These are phyloP conservation scores for Steatocranus sp. DNA, from an alignment of 2,797 vertebrate species.

Conservation along the genomic window DNA sequence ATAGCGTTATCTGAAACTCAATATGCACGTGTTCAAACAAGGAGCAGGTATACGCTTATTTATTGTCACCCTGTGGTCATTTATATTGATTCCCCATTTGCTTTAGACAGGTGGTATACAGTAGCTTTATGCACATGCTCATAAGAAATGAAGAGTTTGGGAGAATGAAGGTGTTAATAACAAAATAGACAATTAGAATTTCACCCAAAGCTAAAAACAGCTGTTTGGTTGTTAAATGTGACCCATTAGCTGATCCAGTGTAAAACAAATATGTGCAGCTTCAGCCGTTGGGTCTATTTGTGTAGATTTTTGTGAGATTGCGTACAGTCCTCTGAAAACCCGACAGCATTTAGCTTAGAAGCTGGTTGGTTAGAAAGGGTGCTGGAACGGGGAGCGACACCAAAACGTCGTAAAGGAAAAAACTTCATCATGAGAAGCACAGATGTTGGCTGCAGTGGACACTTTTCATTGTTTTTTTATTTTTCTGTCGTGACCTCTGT, in stretches of 20 bases:
- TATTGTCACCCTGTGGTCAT: background rate
- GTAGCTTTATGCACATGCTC: background rate
- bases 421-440: background rate
- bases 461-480: background rate
- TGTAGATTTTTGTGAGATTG: background rate
- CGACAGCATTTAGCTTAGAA: background rate
- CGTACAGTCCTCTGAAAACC: background rate
- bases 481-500: background rate
- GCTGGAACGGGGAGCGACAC: background rate
- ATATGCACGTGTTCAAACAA: background rate
- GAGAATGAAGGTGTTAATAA: background rate
- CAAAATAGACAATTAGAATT: background rate
- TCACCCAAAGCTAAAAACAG: background rate
- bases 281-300: background rate
- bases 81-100: background rate
- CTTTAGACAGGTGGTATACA: accelerated
- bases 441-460: background rate
- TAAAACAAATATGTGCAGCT: background rate
- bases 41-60: background rate
- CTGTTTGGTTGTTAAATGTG: background rate
- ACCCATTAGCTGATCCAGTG: background rate
- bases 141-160: background rate
- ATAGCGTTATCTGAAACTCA: background rate
- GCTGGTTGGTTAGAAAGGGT: background rate
- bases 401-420: background rate